These are phyloP conservation scores for Cepphus grylle DNA, from an alignment of 2,113 vertebrate genomes.

Conservation along the genomic window DNA sequence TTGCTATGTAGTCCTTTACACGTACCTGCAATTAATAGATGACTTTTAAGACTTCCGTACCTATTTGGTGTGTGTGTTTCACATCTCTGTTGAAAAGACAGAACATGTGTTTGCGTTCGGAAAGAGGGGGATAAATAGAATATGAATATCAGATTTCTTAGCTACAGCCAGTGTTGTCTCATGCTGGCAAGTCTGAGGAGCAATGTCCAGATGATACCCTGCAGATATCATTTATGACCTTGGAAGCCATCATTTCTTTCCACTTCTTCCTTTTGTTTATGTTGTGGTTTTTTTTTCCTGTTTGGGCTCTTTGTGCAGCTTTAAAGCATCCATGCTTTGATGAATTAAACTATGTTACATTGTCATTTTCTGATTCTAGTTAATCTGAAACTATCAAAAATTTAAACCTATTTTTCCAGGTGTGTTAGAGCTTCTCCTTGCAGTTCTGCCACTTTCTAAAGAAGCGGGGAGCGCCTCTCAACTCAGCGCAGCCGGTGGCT, in stretches of 20 bases:
- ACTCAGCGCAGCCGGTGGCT: rapidly evolving
- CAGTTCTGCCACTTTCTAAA: background rate
- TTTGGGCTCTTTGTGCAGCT: background rate
- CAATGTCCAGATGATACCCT: background rate
- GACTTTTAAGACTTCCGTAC: background rate
- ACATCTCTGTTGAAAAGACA: background rate
- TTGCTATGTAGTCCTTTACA: background rate
- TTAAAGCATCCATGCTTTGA: background rate
- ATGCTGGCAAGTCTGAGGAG: background rate
- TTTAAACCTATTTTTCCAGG: background rate
- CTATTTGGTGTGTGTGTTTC: background rate
- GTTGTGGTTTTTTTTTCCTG: background rate
- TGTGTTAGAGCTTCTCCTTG: background rate
- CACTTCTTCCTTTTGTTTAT: background rate
- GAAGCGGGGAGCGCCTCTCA: rapidly evolving
- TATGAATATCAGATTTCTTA: background rate
- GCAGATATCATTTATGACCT: background rate
- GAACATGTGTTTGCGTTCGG: constrained; percentile 33
- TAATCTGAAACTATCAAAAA: background rate
- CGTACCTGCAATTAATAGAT: background rate
- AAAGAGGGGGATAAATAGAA: background rate
- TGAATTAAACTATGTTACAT: background rate
- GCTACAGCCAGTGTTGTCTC: background rate
- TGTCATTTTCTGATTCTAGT: background rate
- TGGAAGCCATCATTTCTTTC: background rate